Evolutionary conservation across 2,797 vertebrate genomes (phyloP).

Genomic region (Phrynocephalus guinanensis): DNA sequence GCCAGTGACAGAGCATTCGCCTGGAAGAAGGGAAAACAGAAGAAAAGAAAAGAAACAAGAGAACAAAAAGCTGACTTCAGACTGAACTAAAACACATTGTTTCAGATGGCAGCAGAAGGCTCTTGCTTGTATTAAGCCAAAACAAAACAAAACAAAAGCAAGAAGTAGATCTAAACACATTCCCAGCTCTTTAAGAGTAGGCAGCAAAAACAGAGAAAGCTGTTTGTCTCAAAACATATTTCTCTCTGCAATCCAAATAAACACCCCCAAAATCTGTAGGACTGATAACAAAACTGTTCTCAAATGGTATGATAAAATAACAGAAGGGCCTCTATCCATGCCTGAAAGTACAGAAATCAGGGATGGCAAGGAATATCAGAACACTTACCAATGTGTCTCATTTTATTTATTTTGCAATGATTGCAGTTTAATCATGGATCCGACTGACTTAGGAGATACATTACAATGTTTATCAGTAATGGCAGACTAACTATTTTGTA

Average conservation of each 20-base stretch:
- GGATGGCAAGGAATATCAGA: background rate
- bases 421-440: background rate
- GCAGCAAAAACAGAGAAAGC: background rate
- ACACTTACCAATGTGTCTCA: too few relatives aligned
- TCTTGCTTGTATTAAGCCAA: background rate
- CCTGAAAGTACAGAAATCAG: background rate
- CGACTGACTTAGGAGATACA: background rate
- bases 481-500: background rate
- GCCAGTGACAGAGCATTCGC: conserved; percentile 93
- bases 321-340: too few relatives aligned
- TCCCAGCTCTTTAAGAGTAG: background rate
- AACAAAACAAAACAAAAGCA: too few relatives aligned
- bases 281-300: background rate
- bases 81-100: accelerated
- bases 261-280: background rate
- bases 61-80: background rate
- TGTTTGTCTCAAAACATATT: conserved; percentile 14
- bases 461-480: background rate
- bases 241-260: background rate
- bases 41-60: background rate
- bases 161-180: conserved; percentile 3
- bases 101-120: background rate
- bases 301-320: background rate
- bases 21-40: conserved; percentile 70
- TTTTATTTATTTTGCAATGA: background rate